These are phyloP conservation scores for Leptinotarsa rubiginosa DNA, from an alignment of 2,888 invertebrate genomes.

Conservation along the genomic window DNA sequence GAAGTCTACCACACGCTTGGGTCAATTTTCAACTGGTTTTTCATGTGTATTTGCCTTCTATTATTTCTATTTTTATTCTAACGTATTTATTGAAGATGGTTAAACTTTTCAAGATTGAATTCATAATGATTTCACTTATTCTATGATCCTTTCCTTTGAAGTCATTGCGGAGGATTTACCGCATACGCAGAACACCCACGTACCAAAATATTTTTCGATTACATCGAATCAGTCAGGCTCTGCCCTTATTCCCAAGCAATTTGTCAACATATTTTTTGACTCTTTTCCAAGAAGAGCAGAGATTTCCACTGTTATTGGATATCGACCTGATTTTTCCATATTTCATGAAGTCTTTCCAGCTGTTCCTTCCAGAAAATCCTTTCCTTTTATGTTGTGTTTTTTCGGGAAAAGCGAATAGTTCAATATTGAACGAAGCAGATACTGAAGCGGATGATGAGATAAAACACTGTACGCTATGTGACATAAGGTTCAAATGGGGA, in stretches of 20 bases:
- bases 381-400: constrained; percentile 13
- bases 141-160: no score
- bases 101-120: no score
- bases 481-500: not conserved
- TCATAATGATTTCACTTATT: no score
- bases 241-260: not conserved
- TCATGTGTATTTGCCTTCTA: no score
- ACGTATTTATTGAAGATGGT: no score
- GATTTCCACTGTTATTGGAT: not conserved
- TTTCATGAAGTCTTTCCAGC: constrained; percentile 14
- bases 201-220: constrained; percentile 3
- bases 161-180: no score
- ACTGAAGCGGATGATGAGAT: constrained; percentile 5
- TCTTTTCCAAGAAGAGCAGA: not conserved
- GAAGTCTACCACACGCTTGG: no score
- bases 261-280: constrained; percentile 16
- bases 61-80: no score
- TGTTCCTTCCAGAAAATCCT: not conserved
- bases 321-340: constrained; percentile 20
- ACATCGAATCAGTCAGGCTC: not conserved
- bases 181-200: not conserved
- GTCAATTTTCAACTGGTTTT: no score
- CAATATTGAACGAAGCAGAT: constrained; percentile 9
- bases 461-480: not conserved
- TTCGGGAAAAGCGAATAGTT: not conserved